Conservation (phyloP, 2,888 invertebrate genomes). For the Meandrusa payeni region DNA sequence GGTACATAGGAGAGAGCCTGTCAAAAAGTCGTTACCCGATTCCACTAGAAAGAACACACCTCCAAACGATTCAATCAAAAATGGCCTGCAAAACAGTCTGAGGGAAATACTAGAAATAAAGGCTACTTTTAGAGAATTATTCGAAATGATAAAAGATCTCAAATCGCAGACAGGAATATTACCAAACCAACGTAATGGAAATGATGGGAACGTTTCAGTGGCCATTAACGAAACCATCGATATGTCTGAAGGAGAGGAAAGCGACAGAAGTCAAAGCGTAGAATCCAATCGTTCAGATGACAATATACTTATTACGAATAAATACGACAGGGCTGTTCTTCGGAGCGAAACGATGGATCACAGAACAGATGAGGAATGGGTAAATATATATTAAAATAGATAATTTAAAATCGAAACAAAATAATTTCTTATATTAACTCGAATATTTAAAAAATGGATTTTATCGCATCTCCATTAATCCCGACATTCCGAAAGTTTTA, state of each 20-base stretch:
- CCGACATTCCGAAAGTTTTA: too few species aligned
- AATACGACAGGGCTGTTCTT: slow-evolving; percentile 31
- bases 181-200: slow-evolving; percentile 28
- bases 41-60: slow-evolving; percentile 42
- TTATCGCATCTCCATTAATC: too few species aligned
- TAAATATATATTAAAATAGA: slow-evolving; percentile 19
- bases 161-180: slow-evolving; percentile 31
- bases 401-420: not conserved
- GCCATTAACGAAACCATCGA: slow-evolving; percentile 26
- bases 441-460: too few species aligned
- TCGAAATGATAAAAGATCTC: slow-evolving; percentile 43
- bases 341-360: not conserved
- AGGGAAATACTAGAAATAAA: slow-evolving; percentile 43
- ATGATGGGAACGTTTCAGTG: slow-evolving; percentile 39
- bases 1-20: slow-evolving; percentile 18
- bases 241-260: slow-evolving; percentile 26
- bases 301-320: slow-evolving; percentile 39
- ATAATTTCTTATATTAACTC: too few species aligned
- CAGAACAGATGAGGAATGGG: slow-evolving; percentile 34
- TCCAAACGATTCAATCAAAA: slow-evolving; percentile 26
- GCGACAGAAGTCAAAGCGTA: slow-evolving; percentile 32
- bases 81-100: slow-evolving; percentile 31
- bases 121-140: slow-evolving; percentile 42
- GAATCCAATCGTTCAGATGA: slow-evolving; percentile 39
- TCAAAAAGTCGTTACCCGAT: slow-evolving; percentile 46